These are phyloP conservation scores for Anastrepha ludens DNA, from an alignment of 1,140 invertebrate genomes.

Conservation along the genomic window DNA sequence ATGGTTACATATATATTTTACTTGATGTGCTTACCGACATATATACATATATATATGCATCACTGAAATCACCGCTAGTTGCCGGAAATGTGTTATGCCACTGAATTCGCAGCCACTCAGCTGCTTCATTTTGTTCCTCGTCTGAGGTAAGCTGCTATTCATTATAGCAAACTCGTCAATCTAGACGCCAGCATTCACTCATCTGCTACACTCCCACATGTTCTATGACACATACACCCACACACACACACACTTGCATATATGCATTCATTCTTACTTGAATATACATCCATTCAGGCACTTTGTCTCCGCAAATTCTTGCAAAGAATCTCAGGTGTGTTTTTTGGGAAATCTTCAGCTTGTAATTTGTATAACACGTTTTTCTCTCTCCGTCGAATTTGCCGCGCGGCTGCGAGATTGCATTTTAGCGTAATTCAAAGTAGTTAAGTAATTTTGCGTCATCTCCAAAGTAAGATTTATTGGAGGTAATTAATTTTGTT, in stretches of 20 bases:
- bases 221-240: neutral
- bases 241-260: neutral
- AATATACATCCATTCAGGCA: neutral
- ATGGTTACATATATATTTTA: neutral
- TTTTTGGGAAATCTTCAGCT: neutral
- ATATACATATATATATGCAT: neutral
- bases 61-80: neutral
- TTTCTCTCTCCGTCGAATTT: neutral
- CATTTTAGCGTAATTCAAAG: neutral
- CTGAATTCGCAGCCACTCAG: neutral
- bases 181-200: neutral
- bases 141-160: neutral
- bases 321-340: constrained; percentile 6
- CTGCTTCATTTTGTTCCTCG: neutral
- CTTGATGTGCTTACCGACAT: neutral
- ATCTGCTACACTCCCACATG: no score
- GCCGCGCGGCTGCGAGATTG: neutral
- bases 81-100: neutral
- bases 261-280: neutral
- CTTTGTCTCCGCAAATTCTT: constrained; percentile 1
- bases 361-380: constrained; percentile 23
- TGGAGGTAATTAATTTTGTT: neutral
- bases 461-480: constrained; percentile 28
- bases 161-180: constrained; percentile 3
- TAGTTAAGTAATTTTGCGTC: neutral